These are phyloP conservation scores for Deilephila elpenor DNA, from an alignment of 2,888 invertebrate species.

Conservation along the genomic window DNA sequence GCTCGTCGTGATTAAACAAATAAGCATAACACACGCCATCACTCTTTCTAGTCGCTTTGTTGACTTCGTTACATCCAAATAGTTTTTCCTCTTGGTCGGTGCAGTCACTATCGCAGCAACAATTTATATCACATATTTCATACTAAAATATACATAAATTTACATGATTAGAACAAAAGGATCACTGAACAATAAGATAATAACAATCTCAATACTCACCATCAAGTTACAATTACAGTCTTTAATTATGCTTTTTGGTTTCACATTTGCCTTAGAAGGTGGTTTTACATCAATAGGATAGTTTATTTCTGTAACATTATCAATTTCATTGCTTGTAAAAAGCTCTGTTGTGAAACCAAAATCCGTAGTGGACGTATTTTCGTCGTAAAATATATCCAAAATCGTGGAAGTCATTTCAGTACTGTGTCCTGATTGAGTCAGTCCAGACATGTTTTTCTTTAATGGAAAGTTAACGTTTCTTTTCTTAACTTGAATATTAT, in stretches of 20 bases:
- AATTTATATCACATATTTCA: constrained; percentile 90
- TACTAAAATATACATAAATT: constrained; percentile 68
- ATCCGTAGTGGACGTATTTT: constrained; percentile 66
- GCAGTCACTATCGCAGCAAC: constrained; percentile 93
- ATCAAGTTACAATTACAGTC: constrained; percentile 71
- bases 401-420: constrained; percentile 60
- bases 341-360: constrained; percentile 46
- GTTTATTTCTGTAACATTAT: constrained; percentile 72
- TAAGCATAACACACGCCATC: constrained; percentile 50
- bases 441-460: constrained; percentile 46
- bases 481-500: constrained; percentile 62
- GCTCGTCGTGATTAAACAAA: constrained; percentile 42
- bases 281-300: constrained; percentile 63
- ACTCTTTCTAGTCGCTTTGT: constrained; percentile 31
- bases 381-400: constrained; percentile 70
- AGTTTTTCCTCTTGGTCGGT: constrained; percentile 85
- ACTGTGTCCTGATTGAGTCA: constrained; percentile 48
- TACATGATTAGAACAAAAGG: neutral
- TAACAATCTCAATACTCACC: constrained; percentile 53
- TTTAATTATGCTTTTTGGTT: constrained; percentile 47
- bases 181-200: neutral
- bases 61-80: constrained; percentile 77
- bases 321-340: constrained; percentile 57
- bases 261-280: constrained; percentile 47
- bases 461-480: constrained; percentile 40